Percentiles rank a stretch among this genome's conserved stretches.
Conservation (phyloP, 2,797 vertebrate species). For the Iguana delicatissima region DNA sequence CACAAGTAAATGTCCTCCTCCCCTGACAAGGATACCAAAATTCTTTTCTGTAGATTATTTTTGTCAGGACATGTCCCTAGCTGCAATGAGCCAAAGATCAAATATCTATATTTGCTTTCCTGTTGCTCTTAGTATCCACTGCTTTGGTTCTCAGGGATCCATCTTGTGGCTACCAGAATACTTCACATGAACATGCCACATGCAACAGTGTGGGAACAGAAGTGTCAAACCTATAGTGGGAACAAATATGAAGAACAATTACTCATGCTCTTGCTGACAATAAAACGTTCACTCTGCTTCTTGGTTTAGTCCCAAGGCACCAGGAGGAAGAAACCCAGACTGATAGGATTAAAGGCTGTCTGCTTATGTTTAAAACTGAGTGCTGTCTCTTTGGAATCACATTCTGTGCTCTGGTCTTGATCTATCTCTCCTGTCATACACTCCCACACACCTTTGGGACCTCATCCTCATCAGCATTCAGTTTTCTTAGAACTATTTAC, state of each 20-base stretch:
- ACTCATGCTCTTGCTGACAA: slow-evolving; percentile 15
- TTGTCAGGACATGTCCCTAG: slow-evolving; percentile 15
- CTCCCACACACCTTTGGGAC: neutral
- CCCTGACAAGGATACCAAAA: neutral
- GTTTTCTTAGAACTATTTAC: neutral
- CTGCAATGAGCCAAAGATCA: slow-evolving; percentile 23
- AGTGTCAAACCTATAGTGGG: neutral
- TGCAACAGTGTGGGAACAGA: neutral
- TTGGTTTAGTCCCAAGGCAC: neutral
- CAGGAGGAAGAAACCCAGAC: neutral
- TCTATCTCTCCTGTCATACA: neutral
- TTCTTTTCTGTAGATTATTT: slow-evolving; percentile 7
- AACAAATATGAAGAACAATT: slow-evolving; percentile 13
- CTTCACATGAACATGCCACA: slow-evolving; percentile 8
- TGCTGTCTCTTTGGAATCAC: slow-evolving; percentile 2
- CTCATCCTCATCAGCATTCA: neutral
- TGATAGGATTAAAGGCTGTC: slow-evolving; percentile 2
- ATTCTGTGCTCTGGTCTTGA: neutral
- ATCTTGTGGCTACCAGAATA: neutral
- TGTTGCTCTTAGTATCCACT: neutral
- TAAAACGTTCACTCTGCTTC: slow-evolving; percentile 1
- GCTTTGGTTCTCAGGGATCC: neutral
- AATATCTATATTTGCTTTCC: slow-evolving; percentile 7
- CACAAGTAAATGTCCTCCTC: neutral
- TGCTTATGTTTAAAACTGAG: neutral